Evolutionary conservation across 2,797 vertebrate genomes (phyloP), one percentile per base, ranked within the genome.

Genomic region (Hybognathus amarus): DNA sequence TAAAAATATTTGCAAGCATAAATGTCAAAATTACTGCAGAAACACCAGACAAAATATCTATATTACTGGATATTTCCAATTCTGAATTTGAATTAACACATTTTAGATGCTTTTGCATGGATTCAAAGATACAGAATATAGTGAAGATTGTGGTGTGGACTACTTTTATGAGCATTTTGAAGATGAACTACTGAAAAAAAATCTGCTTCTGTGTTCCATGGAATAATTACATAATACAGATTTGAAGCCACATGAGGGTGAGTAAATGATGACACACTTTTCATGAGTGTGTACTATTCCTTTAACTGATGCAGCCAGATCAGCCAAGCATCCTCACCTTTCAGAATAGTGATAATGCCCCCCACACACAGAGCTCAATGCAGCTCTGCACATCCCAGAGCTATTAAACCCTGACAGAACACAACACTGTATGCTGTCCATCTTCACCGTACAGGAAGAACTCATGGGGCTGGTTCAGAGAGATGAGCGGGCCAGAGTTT

Each of bases 361-460:
- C 64, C 45, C 73, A 87, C 42, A 80, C 71, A 77, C 30, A 76
- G 11, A 66, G 50, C 66, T 84, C 70, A 36, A 63, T 47, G 47
- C 64, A 75, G 59, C 86, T 66, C 75, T 86, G 74, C 24, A 83
- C 74, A 79, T 89, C 87, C 89, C 89, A 89, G 73, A 90, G 87
- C 90, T 91, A 91, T 90, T 91, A 91, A 89, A 87, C 84, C 80
- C 85, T 91, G 89, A 90, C 87, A 89, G 84, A 87, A 85, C 79
- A 82, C 77, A 88, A 80, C 82, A 79, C 73, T 80, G 82, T 83
- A 78, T 83, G 82, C 86, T 80, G 85, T 89, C 89, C 88, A 85
- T 90, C 88, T 90, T 89, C 85, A 30, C 45, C 70, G 67, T 80
- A 76, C 87, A 84, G 87, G 87, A 80, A 77, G 74, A 85, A 76